Evolutionary conservation across 2,113 vertebrate genomes (phyloP).

Genomic region (Colaptes auratus): DNA sequence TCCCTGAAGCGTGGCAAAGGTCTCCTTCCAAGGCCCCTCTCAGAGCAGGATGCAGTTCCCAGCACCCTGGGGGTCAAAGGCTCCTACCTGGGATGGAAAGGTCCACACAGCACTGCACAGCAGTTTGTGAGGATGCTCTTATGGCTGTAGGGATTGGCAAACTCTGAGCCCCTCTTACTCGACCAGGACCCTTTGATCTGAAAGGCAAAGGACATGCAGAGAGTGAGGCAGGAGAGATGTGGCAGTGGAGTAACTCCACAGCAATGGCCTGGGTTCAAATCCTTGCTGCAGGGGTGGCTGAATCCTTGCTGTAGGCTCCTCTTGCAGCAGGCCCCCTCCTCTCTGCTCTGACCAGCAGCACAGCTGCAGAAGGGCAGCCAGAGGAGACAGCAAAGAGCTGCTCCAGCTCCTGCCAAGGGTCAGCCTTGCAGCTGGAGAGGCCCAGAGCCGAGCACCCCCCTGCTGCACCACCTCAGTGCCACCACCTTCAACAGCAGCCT

Average conservation of each 20-base stretch:
- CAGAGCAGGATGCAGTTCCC: background rate
- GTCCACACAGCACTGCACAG: slow-evolving; percentile 91
- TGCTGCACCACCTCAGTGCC: background rate
- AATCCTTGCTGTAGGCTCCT: background rate
- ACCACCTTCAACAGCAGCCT: background rate
- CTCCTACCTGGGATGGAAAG: slow-evolving; percentile 91
- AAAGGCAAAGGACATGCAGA: background rate
- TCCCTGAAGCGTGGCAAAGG: accelerated
- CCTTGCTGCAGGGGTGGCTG: background rate
- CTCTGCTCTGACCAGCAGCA: background rate
- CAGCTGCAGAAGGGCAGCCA: background rate
- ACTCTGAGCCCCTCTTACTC: slow-evolving; percentile 88
- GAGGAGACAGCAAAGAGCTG: background rate
- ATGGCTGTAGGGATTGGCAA: slow-evolving; percentile 93
- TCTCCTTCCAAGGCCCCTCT: background rate
- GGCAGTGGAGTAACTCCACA: accelerated
- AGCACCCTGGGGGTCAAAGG: accelerated
- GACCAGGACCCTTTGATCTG: slow-evolving; percentile 98
- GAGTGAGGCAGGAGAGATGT: background rate
- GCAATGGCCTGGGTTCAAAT: accelerated
- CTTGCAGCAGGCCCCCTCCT: background rate
- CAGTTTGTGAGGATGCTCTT: slow-evolving; percentile 94
- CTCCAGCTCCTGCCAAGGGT: background rate
- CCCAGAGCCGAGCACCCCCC: background rate
- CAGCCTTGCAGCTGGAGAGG: background rate